Evolutionary conservation across 2,797 vertebrate genomes (phyloP).

Genomic region (Halcyon smyrnensis): DNA sequence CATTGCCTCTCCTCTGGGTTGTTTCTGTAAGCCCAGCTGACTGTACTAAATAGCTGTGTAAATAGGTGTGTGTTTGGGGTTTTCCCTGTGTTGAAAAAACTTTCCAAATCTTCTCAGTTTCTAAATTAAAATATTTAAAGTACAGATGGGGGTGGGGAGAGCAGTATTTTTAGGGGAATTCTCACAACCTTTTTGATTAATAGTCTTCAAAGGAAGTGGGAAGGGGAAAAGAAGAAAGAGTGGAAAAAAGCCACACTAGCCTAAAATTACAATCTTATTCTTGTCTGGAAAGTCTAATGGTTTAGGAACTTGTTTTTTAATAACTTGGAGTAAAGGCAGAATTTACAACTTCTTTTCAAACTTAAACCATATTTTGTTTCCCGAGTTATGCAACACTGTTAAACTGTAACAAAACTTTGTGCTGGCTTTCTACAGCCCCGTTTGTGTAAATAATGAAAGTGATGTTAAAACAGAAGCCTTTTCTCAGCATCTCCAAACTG

Average conservation of each 20-base stretch:
- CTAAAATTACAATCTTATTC: conserved; percentile 15
- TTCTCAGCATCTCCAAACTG: background rate
- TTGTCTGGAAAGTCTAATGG: background rate
- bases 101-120: background rate
- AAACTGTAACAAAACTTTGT: background rate
- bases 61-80: background rate
- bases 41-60: fast-evolving
- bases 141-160: background rate
- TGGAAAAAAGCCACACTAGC: conserved; percentile 23
- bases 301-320: background rate
- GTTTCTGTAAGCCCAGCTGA: background rate
- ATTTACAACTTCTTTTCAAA: conserved; percentile 5
- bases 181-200: background rate
- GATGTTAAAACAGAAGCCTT: background rate
- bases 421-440: background rate
- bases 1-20: background rate
- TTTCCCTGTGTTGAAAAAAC: background rate
- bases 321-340: conserved; percentile 7
- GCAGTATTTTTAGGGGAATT: background rate
- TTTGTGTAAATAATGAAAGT: background rate
- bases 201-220: background rate
- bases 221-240: background rate
- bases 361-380: conserved; percentile 40
- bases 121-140: background rate
- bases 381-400: background rate